These are phyloP conservation scores for Sinocyclocheilus anshuiensis DNA, from an alignment of 2,113 vertebrate genomes.

Conservation along the genomic window DNA sequence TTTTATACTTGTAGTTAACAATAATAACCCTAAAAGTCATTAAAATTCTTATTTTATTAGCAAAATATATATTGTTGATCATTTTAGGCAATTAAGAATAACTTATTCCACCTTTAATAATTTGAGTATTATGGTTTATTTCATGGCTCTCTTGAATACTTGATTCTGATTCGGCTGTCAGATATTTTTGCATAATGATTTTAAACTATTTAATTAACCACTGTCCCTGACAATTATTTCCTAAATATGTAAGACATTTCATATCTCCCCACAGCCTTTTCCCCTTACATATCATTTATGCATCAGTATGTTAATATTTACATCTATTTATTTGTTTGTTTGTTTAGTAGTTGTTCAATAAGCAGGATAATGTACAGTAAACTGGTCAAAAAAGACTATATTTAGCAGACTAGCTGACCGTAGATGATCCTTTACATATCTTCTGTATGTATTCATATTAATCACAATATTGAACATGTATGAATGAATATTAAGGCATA, in stretches of 20 bases:
- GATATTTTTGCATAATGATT: not conserved
- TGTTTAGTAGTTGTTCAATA: not conserved
- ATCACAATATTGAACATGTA: not conserved
- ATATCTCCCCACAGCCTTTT: not conserved
- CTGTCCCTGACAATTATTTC: not conserved
- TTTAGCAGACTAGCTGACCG: not conserved
- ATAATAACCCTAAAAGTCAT: not conserved
- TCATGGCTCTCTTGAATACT: not conserved
- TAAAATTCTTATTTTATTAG: not conserved
- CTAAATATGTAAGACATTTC: not conserved
- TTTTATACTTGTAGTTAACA: not conserved
- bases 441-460: not conserved
- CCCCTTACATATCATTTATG: not conserved
- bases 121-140: not conserved
- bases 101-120: not conserved
- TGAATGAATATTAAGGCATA: not conserved
- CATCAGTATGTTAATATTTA: not conserved
- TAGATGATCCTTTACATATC: not conserved
- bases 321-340: not conserved
- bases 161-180: not conserved
- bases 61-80: too few relatives aligned
- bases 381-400: not conserved
- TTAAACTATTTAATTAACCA: not conserved
- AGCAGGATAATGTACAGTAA: not conserved
- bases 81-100: too few relatives aligned